Conservation (phyloP, 2,113 vertebrate genomes). For the Bombycilla garrulus region DNA sequence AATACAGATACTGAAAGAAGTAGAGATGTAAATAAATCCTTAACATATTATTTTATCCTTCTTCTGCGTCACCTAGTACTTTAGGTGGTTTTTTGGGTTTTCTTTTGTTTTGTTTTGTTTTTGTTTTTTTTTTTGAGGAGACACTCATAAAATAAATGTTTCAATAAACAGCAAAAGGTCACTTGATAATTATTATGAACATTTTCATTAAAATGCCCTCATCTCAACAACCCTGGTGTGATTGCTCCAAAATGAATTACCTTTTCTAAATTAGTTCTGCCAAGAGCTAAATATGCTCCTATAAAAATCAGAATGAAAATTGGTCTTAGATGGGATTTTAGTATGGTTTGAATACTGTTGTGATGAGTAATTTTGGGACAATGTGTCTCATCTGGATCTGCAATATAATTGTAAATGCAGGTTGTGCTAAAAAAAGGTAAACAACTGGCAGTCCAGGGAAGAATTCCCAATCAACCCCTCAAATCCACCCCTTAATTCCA, state of each 20-base stretch:
- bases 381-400: background rate
- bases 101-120: background rate
- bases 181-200: background rate
- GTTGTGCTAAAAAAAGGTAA: background rate
- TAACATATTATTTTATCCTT: background rate
- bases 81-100: too few relatives aligned
- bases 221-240: background rate
- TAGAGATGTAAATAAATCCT: background rate
- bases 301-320: background rate
- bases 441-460: background rate
- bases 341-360: background rate
- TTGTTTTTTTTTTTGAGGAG: background rate
- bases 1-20: background rate
- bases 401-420: background rate
- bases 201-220: conserved; percentile 16
- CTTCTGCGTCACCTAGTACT: background rate
- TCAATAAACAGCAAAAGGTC: conserved; percentile 18
- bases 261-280: conserved; percentile 40
- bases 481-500: background rate
- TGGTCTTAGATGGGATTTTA: background rate
- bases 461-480: background rate
- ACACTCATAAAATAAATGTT: background rate
- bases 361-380: background rate
- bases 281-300: background rate
- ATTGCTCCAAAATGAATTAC: background rate